Evolutionary conservation across 2,797 vertebrate species (phyloP), one percentile per base, ranked within the genome.

Genomic region (Sciaenops ocellatus): DNA sequence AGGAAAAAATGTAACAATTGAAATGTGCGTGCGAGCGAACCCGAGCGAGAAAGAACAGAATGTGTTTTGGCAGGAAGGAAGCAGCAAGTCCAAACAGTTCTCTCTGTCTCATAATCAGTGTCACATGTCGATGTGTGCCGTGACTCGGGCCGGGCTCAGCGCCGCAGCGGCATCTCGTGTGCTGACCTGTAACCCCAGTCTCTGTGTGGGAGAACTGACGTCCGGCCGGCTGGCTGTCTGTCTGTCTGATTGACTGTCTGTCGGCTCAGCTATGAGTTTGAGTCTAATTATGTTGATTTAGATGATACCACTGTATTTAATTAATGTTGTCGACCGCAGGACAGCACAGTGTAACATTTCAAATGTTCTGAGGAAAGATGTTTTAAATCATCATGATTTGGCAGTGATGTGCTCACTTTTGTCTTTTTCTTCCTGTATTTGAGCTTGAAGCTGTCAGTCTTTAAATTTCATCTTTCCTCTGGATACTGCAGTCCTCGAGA

Each of bases 11-110:
- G 8, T 38, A 38, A 38, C 34, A 38, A 38, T 55, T 71, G 6
- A 57, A 83, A 72, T 60, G 59, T 51, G 68, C 66, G 60, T 54
- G 20, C 20, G 42, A 52, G 47, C 68, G 77, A 70, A 87, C 64
- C 48, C 12, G 56, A 77, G 62, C 76, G 64, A 76, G 50, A 87
- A 68, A 81, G 92, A 90, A 90, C 91, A 87, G 82, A 90, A 88
- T 86, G 88, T 89, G 64, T 86, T 88, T 85, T 92, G 89, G 82
- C 86, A 92, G 87, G 78, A 88, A 92, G 88, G 87, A 93, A 91
- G 79, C 76, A 57, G 67, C 78, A 78, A 87, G 83, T 62, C 84
- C 73, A 75, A 86, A 87, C 88, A 82, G 52, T 89, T 68, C 63
- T 54, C 48, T 65, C 28, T 22, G 12, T 34, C 41, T 79, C 67